Evolutionary conservation across 1,140 invertebrate species (phyloP), one percentile per base, ranked within the genome.

Genomic region (Periplaneta americana): DNA sequence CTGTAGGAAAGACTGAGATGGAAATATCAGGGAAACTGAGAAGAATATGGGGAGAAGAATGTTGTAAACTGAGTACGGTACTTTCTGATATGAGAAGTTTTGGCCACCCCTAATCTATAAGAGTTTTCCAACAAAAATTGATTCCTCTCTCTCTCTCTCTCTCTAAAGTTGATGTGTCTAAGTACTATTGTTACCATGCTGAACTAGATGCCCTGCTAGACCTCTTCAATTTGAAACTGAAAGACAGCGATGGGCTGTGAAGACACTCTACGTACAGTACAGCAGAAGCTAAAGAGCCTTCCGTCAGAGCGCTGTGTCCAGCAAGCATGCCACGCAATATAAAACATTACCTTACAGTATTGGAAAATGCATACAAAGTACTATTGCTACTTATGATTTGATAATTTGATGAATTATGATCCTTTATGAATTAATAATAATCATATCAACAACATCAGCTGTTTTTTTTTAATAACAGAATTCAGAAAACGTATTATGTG

Each of bases 191-290:
- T 80, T 75, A 35, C 18, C 1, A 34, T 34, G 37, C 28, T 31
- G n/a, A 74, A 74, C n/a, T n/a, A n/a, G n/a, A n/a, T 34, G 10
- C 28, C 18, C 17, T 31, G 36, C 18, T 31, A 28, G 33, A 36
- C 28, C 34, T 35, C 34, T 34, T 35, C 34, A 35, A 1, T 28
- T 74, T 34, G 13, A 75, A 81, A 81, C 80, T 81, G 80, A 81
- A 81, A 81, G 80, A 81, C 80, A 6, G 33, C 74, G 32, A 77
- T 81, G 80, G 80, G 80, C 80, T 81, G 80, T 77, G 80, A 37
- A 18, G 34, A 80, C 6, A 74, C 33, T 22, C 75, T 77, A 77
- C 75, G n/a, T 77, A 77, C 13, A 48, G 48, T 3, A 76, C 75
- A 76, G 34, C 17, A 34, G 22, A 75, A 75, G 17, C 31, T 32